These are phyloP conservation scores for Maniola jurtina DNA, from an alignment of 1,140 invertebrate species.

Conservation along the genomic window DNA sequence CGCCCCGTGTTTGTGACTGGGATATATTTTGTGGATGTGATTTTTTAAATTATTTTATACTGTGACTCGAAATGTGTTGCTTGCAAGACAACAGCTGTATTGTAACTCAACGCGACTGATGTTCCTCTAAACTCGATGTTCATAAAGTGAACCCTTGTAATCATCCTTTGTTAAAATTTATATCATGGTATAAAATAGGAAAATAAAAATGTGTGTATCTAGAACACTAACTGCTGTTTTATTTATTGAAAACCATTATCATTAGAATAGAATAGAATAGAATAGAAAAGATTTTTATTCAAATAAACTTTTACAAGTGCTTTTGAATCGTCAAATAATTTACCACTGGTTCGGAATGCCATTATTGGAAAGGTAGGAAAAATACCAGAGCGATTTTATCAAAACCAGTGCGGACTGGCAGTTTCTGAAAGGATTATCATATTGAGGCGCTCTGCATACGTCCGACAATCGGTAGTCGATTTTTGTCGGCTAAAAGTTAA, in stretches of 20 bases:
- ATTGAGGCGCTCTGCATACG: no score
- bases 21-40: conserved; percentile 70
- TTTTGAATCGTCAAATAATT: no score
- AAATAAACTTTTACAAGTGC: no score
- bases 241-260: conserved; percentile 31
- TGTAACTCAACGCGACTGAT: conserved; percentile 72
- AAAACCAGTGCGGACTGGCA: no score
- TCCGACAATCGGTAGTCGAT: no score
- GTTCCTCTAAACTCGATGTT: conserved; percentile 74
- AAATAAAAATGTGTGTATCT: conserved; percentile 76
- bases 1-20: conserved; percentile 56
- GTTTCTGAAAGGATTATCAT: no score
- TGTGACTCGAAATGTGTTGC: conserved; percentile 61
- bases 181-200: conserved; percentile 73
- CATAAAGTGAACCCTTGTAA: conserved; percentile 63
- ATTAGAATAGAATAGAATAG: no score
- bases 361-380: no score
- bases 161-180: conserved; percentile 74
- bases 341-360: no score
- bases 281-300: no score
- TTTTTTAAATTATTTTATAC: conserved; percentile 70
- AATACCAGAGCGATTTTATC: no score
- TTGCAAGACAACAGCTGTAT: conserved; percentile 60
- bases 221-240: conserved; percentile 65
- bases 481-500: no score